Evolutionary conservation across 2,888 invertebrate genomes (phyloP).

Genomic region (Clostera curtula): DNA sequence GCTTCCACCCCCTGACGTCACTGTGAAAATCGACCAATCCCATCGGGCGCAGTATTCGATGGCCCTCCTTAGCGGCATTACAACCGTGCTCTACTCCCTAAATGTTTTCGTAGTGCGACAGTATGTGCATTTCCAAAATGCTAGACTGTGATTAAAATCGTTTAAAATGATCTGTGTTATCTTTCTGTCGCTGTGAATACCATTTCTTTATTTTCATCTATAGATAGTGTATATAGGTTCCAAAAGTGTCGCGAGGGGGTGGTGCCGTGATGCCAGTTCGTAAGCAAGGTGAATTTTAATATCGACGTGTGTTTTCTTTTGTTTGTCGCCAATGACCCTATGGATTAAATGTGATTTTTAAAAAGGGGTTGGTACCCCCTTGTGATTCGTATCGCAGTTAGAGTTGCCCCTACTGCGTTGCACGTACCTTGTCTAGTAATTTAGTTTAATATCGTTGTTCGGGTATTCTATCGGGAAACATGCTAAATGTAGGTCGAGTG

Average conservation of each 20-base stretch:
- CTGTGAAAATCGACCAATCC: slow-evolving; percentile 78
- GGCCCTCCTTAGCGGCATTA: slow-evolving; percentile 54
- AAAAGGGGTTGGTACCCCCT: slow-evolving; percentile 38
- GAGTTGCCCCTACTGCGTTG: slow-evolving; percentile 30
- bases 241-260: slow-evolving; percentile 65
- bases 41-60: slow-evolving; percentile 67
- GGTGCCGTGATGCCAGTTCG: slow-evolving; percentile 81
- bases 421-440: slow-evolving; percentile 5
- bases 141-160: slow-evolving; percentile 50
- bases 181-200: slow-evolving; percentile 42
- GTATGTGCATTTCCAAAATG: slow-evolving; percentile 51
- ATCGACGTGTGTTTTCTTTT: slow-evolving; percentile 16
- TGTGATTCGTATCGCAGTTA: slow-evolving; percentile 37
- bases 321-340: slow-evolving; percentile 19
- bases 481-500: no score
- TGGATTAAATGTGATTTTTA: slow-evolving; percentile 25
- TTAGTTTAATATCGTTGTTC: no score
- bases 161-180: slow-evolving; percentile 49
- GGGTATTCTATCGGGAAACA: no score
- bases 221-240: slow-evolving; percentile 47
- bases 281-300: slow-evolving; percentile 79
- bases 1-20: slow-evolving; percentile 76
- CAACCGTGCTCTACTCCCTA: slow-evolving; percentile 53
- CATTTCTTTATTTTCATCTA: slow-evolving; percentile 49
- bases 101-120: slow-evolving; percentile 65